Evolutionary conservation across 1,140 invertebrate genomes (phyloP).

Genomic region (Halesus radiatus): DNA sequence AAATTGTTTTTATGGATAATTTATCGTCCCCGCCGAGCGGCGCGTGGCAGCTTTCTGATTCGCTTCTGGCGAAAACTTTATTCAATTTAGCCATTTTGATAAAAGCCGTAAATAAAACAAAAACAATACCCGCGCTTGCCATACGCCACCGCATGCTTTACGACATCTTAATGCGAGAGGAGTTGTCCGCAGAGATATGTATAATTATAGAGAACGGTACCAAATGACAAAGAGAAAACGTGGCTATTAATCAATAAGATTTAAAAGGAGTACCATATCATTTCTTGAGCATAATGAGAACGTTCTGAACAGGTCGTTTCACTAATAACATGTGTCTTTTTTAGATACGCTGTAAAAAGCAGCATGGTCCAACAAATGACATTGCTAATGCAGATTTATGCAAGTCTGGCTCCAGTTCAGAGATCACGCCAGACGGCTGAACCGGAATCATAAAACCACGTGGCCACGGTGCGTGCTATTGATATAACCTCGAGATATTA

Average conservation of each 20-base stretch:
- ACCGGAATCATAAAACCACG: neutral
- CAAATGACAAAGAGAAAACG: constrained; percentile 36
- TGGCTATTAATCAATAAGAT: constrained; percentile 27
- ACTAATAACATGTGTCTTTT: constrained; percentile 19
- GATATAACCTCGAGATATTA: constrained; percentile 10
- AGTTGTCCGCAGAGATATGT: constrained; percentile 19
- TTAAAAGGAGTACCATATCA: constrained; percentile 17
- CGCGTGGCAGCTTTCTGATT: constrained; percentile 32
- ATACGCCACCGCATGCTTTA: constrained; percentile 13
- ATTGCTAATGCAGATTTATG: constrained; percentile 16
- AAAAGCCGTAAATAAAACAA: neutral
- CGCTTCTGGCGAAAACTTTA: constrained; percentile 44
- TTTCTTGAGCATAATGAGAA: constrained; percentile 1
- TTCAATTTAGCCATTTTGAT: constrained; percentile 29
- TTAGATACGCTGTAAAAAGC: neutral
- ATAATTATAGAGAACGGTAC: constrained; percentile 23
- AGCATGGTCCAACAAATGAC: neutral
- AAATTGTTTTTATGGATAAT: constrained; percentile 46
- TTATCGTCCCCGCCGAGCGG: constrained; percentile 28
- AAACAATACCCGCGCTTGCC: neutral
- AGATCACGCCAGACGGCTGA: neutral
- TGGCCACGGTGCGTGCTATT: neutral
- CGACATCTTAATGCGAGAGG: constrained; percentile 35
- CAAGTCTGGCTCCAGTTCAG: neutral
- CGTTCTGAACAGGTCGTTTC: constrained; percentile 14